Evolutionary conservation across 30 jellyfish, hydroid and myxozoan species (phyloP).

Genomic region (Pelagia noctiluca): DNA sequence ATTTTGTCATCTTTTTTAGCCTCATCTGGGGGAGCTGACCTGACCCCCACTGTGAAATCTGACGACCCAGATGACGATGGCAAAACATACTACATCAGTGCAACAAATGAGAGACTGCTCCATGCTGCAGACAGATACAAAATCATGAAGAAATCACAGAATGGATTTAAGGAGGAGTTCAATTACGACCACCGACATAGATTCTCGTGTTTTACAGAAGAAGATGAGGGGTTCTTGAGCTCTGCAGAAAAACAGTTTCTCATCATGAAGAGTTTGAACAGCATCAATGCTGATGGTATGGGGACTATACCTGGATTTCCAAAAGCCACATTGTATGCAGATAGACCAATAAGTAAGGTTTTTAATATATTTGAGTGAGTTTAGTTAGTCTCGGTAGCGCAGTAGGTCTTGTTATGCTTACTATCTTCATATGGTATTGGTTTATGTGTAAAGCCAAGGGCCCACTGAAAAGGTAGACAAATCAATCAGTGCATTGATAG

Average conservation of each 20-base stretch:
- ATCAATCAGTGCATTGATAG: too few relatives aligned
- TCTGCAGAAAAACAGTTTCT: slow-evolving; percentile 86
- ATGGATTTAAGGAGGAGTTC: slow-evolving; percentile 76
- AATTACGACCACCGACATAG: slow-evolving; percentile 48
- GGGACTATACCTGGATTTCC: slow-evolving; percentile 81
- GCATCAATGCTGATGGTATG: slow-evolving; percentile 63
- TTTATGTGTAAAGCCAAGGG: too few relatives aligned
- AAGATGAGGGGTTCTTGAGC: slow-evolving; percentile 64
- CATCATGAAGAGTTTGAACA: slow-evolving; percentile 63
- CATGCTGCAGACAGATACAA: slow-evolving; percentile 90
- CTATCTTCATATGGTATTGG: too few relatives aligned
- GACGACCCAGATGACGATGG: slow-evolving; percentile 62
- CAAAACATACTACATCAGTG: slow-evolving; percentile 72
- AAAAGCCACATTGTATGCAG: slow-evolving; percentile 75
- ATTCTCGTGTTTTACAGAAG: slow-evolving; percentile 74
- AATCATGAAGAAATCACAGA: slow-evolving; percentile 59
- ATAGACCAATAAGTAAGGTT: slow-evolving; percentile 92
- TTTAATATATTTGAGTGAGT: background rate
- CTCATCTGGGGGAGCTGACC: slow-evolving; percentile 93
- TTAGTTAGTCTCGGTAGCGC: background rate
- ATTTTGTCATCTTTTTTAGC: slow-evolving; percentile 20
- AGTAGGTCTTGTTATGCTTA: background rate
- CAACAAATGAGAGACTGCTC: slow-evolving; percentile 54
- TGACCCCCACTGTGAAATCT: slow-evolving; percentile 53
- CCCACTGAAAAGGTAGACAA: too few relatives aligned